Base-by-base conservation (phyloP, 1,140 invertebrate genomes). In the Diabrotica virgifera region DNA sequence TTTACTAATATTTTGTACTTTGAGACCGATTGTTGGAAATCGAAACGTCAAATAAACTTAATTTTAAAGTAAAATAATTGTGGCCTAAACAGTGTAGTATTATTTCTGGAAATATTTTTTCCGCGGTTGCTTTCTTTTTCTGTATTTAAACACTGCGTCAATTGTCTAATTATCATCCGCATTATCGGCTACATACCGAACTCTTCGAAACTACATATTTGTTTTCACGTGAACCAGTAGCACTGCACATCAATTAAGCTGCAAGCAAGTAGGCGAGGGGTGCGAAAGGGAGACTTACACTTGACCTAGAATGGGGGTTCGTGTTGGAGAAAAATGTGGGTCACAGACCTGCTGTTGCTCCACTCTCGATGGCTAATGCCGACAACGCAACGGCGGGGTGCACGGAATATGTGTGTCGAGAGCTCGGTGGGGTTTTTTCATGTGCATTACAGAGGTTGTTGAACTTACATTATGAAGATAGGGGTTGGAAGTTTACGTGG, bases 321-420 rank as follows among this genome's bases (percentile, higher is more conserved):
- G 55, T 36, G 55, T 57, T 40, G 55, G 36, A 57, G 55, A 57
- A 57, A 57, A 57, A 57, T 57, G 55, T 57, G 36, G 55, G 55
- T 57, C 55, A 37, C 55, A 57, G 55, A 57, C 55, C 55, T 57
- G 55, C 55, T 57, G 55, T 57, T 57, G 55, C 55, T 57, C 36
- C 36, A 36, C 55, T 57, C 52, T 53, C 36, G 55, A 57, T 36
- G 36, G 35, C 36, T 46, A 46, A 46, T 10, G 40, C 40, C 40
- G 40, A 46, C 40, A 46, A 46, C 40, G 40, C 40, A 46, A 46
- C 40, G 40, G 40, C 36, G 55, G 55, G 24, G 24, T 57, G 36
- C 36, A 57, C 55, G 55, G 55, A 37, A 46, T 46, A 46, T 56
- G 54, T 56, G 35, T 56, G 54, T 56, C 54, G 9, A 53, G 52